These are phyloP conservation scores for Lacanobia oleracea DNA, from an alignment of 2,888 invertebrate species.

Conservation along the genomic window DNA sequence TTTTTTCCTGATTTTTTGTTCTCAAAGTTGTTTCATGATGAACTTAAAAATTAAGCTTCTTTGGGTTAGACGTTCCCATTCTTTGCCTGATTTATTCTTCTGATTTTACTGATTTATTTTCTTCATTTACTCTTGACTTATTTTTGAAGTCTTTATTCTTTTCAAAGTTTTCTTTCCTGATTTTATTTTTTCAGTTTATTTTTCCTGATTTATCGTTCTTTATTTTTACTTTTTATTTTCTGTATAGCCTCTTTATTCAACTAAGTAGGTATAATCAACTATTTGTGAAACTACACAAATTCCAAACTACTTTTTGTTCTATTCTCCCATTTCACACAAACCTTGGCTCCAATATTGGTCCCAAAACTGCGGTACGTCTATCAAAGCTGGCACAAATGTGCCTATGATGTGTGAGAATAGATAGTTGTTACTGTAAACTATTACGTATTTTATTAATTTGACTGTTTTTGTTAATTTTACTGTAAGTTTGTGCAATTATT, in stretches of 20 bases:
- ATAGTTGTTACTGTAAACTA: conserved; percentile 22
- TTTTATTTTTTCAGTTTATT: background rate
- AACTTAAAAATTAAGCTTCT: too few relatives aligned
- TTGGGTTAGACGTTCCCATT: too few relatives aligned
- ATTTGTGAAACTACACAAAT: too few relatives aligned
- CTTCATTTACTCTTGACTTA: too few relatives aligned
- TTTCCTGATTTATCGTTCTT: background rate
- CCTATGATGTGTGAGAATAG: conserved; percentile 7
- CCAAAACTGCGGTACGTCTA: background rate
- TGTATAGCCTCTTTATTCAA: background rate
- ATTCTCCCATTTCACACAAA: background rate
- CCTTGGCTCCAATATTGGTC: conserved; percentile 27
- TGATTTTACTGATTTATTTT: too few relatives aligned
- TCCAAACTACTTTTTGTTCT: too few relatives aligned
- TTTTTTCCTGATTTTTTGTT: background rate
- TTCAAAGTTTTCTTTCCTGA: too few relatives aligned
- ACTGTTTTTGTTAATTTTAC: background rate
- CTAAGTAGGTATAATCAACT: too few relatives aligned
- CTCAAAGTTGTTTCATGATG: too few relatives aligned
- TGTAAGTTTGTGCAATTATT: conserved; percentile 21
- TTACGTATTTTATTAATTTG: background rate
- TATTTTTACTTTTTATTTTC: background rate
- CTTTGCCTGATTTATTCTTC: too few relatives aligned
- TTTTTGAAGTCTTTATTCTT: too few relatives aligned
- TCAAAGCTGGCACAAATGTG: conserved; percentile 4